A percentile compares a stretch with the other conserved stretches of the same genome.
phyloP scores from a whole-genome alignment of 2,888 invertebrate genomes.

The Aleiodes testaceus region DNA sequence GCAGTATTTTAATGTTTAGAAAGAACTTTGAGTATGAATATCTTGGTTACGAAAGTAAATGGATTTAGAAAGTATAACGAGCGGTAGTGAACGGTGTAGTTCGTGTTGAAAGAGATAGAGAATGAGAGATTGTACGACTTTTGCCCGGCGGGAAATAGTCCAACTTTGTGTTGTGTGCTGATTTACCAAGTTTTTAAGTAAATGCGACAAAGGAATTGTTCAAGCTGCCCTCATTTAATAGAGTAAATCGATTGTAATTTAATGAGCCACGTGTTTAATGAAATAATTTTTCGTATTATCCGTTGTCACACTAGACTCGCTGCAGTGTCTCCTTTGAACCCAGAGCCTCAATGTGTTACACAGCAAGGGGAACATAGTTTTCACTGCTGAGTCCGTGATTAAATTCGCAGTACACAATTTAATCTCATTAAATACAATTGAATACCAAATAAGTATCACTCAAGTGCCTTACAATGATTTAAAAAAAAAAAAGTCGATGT shows the following conservation, averaged over 20 bases:
- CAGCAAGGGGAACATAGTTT: conserved; percentile 71
- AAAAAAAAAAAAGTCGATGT: conserved; percentile 56
- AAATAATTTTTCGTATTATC: neutral
- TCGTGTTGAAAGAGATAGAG: conserved; percentile 18
- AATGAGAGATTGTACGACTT: conserved; percentile 31
- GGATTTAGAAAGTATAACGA: conserved; percentile 72
- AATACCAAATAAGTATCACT: no score
- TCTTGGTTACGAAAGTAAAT: conserved; percentile 71
- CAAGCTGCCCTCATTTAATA: no score
- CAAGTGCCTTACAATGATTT: neutral
- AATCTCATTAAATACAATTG: neutral
- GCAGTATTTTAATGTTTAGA: conserved; percentile 36
- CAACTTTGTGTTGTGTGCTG: neutral
- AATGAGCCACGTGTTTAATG: conserved; percentile 10
- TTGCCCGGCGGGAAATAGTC: conserved; percentile 21
- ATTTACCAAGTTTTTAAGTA: neutral
- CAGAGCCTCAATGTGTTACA: conserved; percentile 65
- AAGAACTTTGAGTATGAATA: conserved; percentile 38
- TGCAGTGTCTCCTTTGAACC: conserved; percentile 71
- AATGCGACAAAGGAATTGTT: conserved; percentile 12
- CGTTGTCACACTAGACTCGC: conserved; percentile 61
- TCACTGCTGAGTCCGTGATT: conserved; percentile 68
- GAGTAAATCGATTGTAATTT: no score
- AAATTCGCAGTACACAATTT: neutral
- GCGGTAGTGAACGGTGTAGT: conserved; percentile 66